Conservation (phyloP, 1,140 invertebrate genomes). For the Drosophila virilis region DNA sequence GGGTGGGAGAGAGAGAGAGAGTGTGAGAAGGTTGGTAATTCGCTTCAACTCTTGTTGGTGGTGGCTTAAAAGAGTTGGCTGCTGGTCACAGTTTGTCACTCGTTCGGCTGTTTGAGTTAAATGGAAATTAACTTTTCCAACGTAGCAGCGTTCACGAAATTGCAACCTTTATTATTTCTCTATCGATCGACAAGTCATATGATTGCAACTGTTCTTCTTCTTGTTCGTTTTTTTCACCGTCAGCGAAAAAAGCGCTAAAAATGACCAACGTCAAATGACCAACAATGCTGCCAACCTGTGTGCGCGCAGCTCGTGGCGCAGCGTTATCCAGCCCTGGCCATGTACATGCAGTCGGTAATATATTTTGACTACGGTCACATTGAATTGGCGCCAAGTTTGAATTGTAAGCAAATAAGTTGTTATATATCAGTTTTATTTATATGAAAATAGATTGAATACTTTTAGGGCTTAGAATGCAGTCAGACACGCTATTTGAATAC, state of each 20-base stretch:
- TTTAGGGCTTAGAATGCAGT: too few species aligned
- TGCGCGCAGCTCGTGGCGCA: background rate
- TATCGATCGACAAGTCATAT: slow-evolving; percentile 80
- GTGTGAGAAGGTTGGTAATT: slow-evolving; percentile 21
- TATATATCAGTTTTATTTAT: too few species aligned
- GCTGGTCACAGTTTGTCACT: slow-evolving; percentile 29
- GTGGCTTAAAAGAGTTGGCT: background rate
- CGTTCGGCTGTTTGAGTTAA: slow-evolving; percentile 47
- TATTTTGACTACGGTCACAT: background rate
- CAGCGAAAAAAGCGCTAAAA: slow-evolving; percentile 31
- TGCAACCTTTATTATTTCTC: slow-evolving; percentile 67
- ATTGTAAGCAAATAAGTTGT: background rate
- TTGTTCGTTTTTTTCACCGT: slow-evolving; percentile 30
- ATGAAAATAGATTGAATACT: too few species aligned
- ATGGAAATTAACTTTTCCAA: slow-evolving; percentile 34
- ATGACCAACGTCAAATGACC: slow-evolving; percentile 41
- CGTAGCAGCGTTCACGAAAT: slow-evolving; percentile 47
- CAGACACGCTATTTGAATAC: too few species aligned
- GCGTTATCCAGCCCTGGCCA: background rate
- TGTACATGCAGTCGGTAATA: background rate
- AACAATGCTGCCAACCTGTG: slow-evolving; percentile 24
- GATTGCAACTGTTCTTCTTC: slow-evolving; percentile 51
- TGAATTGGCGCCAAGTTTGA: background rate
- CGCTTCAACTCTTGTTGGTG: slow-evolving; percentile 1
- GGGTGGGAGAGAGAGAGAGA: slow-evolving; percentile 7